Evolutionary conservation across 2,888 invertebrate species (phyloP).

Genomic region (Psococerastis gibbosa): DNA sequence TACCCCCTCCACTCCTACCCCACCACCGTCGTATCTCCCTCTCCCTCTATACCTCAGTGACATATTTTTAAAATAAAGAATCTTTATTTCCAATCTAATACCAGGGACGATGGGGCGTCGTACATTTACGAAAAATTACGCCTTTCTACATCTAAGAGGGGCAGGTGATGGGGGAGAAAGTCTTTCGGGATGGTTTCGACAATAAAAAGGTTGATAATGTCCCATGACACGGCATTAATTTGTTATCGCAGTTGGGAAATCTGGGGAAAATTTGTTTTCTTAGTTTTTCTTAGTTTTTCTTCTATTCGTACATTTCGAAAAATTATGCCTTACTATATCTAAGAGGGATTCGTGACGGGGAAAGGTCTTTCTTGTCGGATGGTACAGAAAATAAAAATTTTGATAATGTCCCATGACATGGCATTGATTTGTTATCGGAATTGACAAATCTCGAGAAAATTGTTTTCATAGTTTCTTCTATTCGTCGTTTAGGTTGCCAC

Average conservation of each 20-base stretch:
- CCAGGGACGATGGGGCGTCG: too few species aligned
- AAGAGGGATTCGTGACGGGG: too few species aligned
- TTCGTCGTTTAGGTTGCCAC: too few species aligned
- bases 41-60: constrained; percentile 8
- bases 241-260: too few species aligned
- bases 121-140: background rate
- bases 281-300: too few species aligned
- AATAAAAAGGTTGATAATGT: background rate
- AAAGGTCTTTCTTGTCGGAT: too few species aligned
- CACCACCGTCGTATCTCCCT: constrained; percentile 10
- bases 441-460: too few species aligned
- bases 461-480: too few species aligned
- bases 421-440: background rate
- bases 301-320: too few species aligned
- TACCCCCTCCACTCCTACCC: constrained; percentile 13
- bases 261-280: too few species aligned
- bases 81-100: background rate
- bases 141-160: background rate
- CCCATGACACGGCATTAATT: background rate
- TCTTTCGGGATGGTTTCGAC: too few species aligned
- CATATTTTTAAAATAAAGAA: background rate
- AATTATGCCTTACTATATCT: background rate
- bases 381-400: background rate
- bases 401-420: background rate
- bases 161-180: too few species aligned